Base-by-base conservation (phyloP, 2,888 invertebrate genomes). In the Acanthosepion lycidas region DNA sequence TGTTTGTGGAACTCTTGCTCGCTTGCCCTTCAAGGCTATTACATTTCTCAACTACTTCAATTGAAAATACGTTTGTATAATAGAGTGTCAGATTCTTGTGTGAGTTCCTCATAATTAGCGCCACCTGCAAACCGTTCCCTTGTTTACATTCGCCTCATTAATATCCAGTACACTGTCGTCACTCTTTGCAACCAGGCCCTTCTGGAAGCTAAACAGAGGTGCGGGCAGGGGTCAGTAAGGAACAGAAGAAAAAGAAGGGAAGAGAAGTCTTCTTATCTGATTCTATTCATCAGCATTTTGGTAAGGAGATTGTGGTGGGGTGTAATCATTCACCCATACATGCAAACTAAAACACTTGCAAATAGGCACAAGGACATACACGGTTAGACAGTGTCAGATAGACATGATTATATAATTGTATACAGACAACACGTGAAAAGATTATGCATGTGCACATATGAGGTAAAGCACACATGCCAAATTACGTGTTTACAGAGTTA, bases 21-120 rank as follows among this genome's bases (percentile, higher is more conserved):
- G 42, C 51, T 78, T 78, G 18, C 33, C n/a, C 78, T 78, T 78
- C 78, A 78, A 78, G 78, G 78, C n/a, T 78, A 78, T 78, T 78
- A n/a, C 78, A 78, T 78, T 78, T 78, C 78, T 78, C n/a, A 78
- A 78, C 78, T n/a, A n/a, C 78, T 78, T 78, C n/a, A 78, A 78
- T 78, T 78, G 78, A 78, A 78, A 78, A 78, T 78, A 78, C 33
- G 78, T 78, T 78, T 78, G 78, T 78, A 78, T 33, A 78, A 78
- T 33, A 78, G 92, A 92, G 92, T 48, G 92, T 51, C 51, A 51
- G 49, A 92, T 48, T 51, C 92, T 92, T 92, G 48, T 92, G 92
- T 92, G 92, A 92, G 51, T 92, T 49, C 49, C 92, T 92, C 92
- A 92, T 92, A 92, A 92, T 92, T 92, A 92, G 92, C 92, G 6